A percentile compares a stretch with the other conserved stretches of the same genome.
Evolutionary conservation across 1,140 invertebrate genomes (phyloP).

Genomic region (Bombus difficillimus): DNA sequence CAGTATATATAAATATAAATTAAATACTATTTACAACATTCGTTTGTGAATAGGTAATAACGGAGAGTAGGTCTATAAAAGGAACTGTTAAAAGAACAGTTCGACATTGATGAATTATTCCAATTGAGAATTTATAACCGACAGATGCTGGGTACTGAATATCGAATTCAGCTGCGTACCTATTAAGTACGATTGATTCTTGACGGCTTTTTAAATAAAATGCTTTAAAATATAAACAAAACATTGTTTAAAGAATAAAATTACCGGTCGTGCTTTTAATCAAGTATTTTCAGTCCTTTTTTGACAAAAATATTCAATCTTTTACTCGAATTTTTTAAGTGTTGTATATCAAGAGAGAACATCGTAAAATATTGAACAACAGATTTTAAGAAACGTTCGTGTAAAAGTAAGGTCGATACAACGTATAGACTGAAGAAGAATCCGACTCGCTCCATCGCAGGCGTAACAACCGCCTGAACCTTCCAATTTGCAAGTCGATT

Average conservation of each 20-base stretch:
- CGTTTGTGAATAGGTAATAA: not conserved
- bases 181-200: not conserved
- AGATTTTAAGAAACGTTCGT: not conserved
- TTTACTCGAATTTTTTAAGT: not conserved
- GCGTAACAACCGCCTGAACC: not conserved
- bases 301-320: not conserved
- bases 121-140: not conserved
- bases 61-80: not conserved
- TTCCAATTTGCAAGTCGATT: conserved; percentile 21
- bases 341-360: not conserved
- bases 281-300: not conserved
- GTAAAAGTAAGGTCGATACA: not conserved
- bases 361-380: not conserved
- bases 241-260: too few species aligned
- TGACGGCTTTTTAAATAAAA: not conserved
- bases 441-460: too few species aligned
- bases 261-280: not conserved
- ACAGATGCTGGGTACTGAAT: not conserved
- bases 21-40: not conserved
- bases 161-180: not conserved
- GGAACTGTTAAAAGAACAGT: not conserved
- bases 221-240: not conserved
- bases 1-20: not conserved
- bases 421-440: not conserved
- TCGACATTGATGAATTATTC: not conserved